These are phyloP conservation scores for Ciconia nigra DNA, from an alignment of 2,797 vertebrate species.

Conservation along the genomic window DNA sequence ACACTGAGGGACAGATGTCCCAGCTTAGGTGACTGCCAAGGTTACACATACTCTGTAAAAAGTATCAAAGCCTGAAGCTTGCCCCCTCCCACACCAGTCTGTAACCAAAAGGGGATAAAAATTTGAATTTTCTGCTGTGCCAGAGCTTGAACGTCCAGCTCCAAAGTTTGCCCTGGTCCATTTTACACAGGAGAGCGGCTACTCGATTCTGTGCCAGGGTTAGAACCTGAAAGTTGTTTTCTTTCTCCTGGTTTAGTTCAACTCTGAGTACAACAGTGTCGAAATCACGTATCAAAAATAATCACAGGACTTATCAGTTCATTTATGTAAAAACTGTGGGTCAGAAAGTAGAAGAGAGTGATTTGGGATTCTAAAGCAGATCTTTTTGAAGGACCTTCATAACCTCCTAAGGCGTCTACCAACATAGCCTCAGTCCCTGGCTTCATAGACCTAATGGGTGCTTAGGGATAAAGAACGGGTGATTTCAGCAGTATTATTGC, in stretches of 20 bases:
- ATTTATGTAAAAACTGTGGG: background rate
- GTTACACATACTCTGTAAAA: background rate
- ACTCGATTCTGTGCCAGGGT: background rate
- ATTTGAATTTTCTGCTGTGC: background rate
- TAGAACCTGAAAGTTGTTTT: background rate
- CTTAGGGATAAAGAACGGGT: background rate
- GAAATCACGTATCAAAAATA: background rate
- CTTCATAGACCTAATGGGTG: background rate
- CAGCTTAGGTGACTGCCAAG: background rate
- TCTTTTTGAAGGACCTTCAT: background rate
- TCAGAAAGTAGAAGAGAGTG: background rate
- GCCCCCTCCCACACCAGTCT: background rate
- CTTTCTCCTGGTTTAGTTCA: background rate
- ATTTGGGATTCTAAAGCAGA: background rate
- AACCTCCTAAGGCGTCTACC: background rate
- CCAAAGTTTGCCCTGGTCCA: background rate
- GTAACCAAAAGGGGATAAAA: background rate
- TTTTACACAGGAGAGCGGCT: background rate
- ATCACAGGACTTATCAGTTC: background rate
- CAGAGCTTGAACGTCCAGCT: background rate
- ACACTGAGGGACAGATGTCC: background rate
- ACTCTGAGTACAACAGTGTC: background rate
- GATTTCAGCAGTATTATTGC: background rate
- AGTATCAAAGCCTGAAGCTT: background rate
- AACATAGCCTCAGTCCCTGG: background rate